Percentiles rank a stretch among this genome's conserved stretches.
These are phyloP conservation scores for Boloria selene DNA, from an alignment of 2,888 invertebrate genomes.

Conservation along the genomic window DNA sequence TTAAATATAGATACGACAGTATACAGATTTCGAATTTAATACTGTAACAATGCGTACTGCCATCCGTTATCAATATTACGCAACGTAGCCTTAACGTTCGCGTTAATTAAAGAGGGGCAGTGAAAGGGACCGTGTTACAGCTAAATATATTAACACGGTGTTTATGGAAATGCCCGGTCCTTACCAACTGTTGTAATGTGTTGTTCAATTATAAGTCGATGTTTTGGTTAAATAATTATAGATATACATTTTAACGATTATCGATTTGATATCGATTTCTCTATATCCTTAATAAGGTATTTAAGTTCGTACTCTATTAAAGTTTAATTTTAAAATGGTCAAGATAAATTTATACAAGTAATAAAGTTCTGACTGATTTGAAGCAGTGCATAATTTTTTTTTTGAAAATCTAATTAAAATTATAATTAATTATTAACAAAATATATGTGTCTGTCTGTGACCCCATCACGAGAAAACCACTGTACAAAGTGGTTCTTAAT, in stretches of 20 bases:
- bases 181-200: slow-evolving; percentile 19
- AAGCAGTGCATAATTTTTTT: too few species aligned
- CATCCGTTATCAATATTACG: slow-evolving; percentile 36
- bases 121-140: slow-evolving; percentile 42
- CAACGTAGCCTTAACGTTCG: slow-evolving; percentile 32
- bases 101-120: slow-evolving; percentile 45
- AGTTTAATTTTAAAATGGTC: too few species aligned
- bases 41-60: slow-evolving; percentile 15
- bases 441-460: too few species aligned
- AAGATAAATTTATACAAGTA: too few species aligned
- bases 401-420: too few species aligned
- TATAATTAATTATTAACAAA: too few species aligned
- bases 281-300: not conserved
- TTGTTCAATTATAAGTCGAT: slow-evolving; percentile 25
- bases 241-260: slow-evolving; percentile 9
- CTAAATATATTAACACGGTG: slow-evolving; percentile 34
- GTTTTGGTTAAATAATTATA: slow-evolving; percentile 8
- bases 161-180: slow-evolving; percentile 41
- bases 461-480: too few species aligned
- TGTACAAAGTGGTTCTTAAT: not conserved
- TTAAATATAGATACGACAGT: not conserved
- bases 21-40: not conserved
- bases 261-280: not conserved
- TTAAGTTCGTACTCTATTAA: not conserved
- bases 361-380: too few species aligned